Percentiles rank a stretch among this genome's conserved stretches.
phyloP scores from a whole-genome alignment of 2,113 vertebrate genomes.

The Nerophis lumbriciformis region DNA sequence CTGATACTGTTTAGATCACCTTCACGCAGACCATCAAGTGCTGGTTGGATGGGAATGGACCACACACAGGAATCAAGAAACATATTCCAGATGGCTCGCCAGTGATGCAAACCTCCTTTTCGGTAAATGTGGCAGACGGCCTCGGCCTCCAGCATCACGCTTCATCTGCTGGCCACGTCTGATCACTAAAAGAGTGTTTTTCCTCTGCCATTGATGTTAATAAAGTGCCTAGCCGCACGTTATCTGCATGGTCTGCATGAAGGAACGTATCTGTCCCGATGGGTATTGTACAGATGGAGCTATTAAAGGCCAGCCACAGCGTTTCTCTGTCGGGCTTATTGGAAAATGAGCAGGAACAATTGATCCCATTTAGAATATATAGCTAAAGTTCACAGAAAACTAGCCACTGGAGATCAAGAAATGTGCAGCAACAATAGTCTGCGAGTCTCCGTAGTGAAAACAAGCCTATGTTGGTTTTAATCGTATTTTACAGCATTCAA shows the following conservation, averaged over 20 bases:
- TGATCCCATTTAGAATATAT: slow-evolving; percentile 66
- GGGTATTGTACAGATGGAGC: slow-evolving; percentile 56
- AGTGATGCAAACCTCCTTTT: slow-evolving; percentile 60
- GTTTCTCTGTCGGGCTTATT: slow-evolving; percentile 54
- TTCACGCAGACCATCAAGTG: slow-evolving; percentile 74
- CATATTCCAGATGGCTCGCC: slow-evolving; percentile 66
- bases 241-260: slow-evolving; percentile 31
- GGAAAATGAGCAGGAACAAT: slow-evolving; percentile 60
- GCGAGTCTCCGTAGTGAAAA: slow-evolving; percentile 18
- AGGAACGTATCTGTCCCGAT: slow-evolving; percentile 44
- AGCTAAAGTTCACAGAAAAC: slow-evolving; percentile 59
- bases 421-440: slow-evolving; percentile 38
- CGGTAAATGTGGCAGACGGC: slow-evolving; percentile 59
- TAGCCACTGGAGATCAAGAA: slow-evolving; percentile 62
- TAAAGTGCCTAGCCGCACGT: slow-evolving; percentile 44
- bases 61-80: slow-evolving; percentile 44
- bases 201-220: slow-evolving; percentile 41
- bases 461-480: background rate
- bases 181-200: slow-evolving; percentile 36
- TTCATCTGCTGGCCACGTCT: slow-evolving; percentile 44
- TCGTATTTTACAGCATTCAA: background rate
- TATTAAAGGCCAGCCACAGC: slow-evolving; percentile 59
- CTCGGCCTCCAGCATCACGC: slow-evolving; percentile 37
- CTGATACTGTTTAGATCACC: slow-evolving; percentile 49
- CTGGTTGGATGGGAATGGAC: slow-evolving; percentile 69